A percentile compares a stretch with the other conserved stretches of the same genome.
Conservation (phyloP, 2,888 invertebrate genomes). For the Athetis lepigone region DNA sequence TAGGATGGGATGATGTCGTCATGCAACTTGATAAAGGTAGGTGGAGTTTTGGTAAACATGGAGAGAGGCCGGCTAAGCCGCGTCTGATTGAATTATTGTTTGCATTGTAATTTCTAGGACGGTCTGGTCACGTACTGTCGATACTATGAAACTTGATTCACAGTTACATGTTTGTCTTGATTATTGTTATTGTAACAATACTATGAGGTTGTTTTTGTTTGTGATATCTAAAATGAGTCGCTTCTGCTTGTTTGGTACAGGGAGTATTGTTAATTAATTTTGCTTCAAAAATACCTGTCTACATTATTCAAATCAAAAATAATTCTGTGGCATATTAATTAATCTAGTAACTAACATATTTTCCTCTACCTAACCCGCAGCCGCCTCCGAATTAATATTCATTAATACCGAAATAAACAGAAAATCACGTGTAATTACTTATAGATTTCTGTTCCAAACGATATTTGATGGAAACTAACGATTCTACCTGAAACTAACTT, state of each 20-base stretch:
- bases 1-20: constrained; percentile 70
- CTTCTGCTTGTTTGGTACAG: too few species aligned
- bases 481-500: not conserved
- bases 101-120: constrained; percentile 78
- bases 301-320: constrained; percentile 5
- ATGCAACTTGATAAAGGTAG: constrained; percentile 74
- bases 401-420: constrained; percentile 49
- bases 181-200: constrained; percentile 5
- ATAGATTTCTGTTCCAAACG: constrained; percentile 40
- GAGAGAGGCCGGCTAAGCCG: constrained; percentile 81
- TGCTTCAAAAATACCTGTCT: not conserved
- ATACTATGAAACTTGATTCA: constrained; percentile 68
- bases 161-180: too few species aligned
- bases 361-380: constrained; percentile 14
- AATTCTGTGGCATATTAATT: constrained; percentile 17
- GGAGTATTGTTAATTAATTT: too few species aligned
- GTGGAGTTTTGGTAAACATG: constrained; percentile 83
- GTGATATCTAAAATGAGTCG: too few species aligned
- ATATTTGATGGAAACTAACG: constrained; percentile 47
- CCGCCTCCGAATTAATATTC: constrained; percentile 59
- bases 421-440: constrained; percentile 49
- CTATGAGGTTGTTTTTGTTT: too few species aligned
- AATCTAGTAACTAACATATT: constrained; percentile 43
- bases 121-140: constrained; percentile 78
- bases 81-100: constrained; percentile 89